These are phyloP conservation scores for Sclerodermus sp. DNA, from an alignment of 2,888 invertebrate genomes.

Conservation along the genomic window DNA sequence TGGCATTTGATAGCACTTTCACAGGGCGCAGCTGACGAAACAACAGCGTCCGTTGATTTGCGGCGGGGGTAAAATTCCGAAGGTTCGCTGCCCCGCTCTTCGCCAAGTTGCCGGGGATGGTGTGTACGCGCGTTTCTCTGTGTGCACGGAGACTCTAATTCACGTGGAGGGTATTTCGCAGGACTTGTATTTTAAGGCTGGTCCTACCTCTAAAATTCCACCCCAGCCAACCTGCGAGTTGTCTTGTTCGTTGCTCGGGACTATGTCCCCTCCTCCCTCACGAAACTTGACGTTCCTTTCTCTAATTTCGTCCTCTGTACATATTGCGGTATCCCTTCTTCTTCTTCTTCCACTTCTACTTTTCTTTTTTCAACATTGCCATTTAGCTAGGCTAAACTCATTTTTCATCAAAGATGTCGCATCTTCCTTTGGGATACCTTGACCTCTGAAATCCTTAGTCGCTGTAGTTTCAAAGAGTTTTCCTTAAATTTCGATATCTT, in stretches of 20 bases:
- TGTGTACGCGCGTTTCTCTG: constrained; percentile 10
- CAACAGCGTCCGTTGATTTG: constrained; percentile 7
- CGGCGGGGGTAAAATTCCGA: constrained; percentile 52
- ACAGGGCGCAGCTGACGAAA: too few relatives aligned
- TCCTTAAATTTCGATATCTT: too few relatives aligned
- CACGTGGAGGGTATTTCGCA: constrained; percentile 48
- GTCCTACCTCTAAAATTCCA: constrained; percentile 51
- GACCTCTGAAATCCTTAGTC: too few relatives aligned
- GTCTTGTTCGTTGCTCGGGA: background rate
- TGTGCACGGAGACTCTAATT: constrained; percentile 42
- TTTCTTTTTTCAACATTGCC: too few relatives aligned
- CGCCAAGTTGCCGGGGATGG: constrained; percentile 11
- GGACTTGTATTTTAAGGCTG: constrained; percentile 53
- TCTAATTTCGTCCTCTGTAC: constrained; percentile 2
- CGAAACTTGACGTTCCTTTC: background rate
- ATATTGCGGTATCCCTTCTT: too few relatives aligned
- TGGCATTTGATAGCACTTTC: too few relatives aligned
- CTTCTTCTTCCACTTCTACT: too few relatives aligned
- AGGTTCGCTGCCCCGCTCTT: constrained; percentile 35
- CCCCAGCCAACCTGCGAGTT: constrained; percentile 23
- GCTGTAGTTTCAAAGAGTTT: too few relatives aligned
- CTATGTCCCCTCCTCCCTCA: too few relatives aligned
- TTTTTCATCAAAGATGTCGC: too few relatives aligned
- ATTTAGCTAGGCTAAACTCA: too few relatives aligned
- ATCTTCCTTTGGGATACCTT: too few relatives aligned